Base-by-base conservation (phyloP, 1,140 invertebrate genomes). In the Andrena cerasifolii region DNA sequence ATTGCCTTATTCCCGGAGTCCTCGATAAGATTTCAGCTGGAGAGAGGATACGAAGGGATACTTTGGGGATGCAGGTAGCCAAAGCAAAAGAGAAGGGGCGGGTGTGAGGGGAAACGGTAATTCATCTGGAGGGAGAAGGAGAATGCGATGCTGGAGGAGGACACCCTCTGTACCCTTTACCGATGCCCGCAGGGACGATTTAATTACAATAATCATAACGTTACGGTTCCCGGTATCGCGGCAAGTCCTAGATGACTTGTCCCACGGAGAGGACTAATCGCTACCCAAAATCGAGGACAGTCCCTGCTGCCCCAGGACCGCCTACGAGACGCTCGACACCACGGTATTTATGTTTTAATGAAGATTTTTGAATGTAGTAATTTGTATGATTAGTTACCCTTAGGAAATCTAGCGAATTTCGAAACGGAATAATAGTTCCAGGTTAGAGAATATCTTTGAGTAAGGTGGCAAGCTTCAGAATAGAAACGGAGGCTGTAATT, bases 191-290 rank as follows among this genome's bases (percentile, higher is more conserved):
- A 51, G 80, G 82, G 85, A 85, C 88, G 86, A 88, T 90, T 90
- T 91, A 90, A 91, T 91, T 90, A 90, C 89, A 91, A 91, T 91
- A 90, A 91, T 91, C 89, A 89, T 85, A 80, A 80, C 86, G 84
- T 83, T 81, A 82, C 82, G 84, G 86, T 89, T 89, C 90, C 79
- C 79, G 83, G 86, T 88, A 90, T 86, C 84, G 75, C 76, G 82
- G 73, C 80, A 45, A 63, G 68, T 47, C 16, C 54, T 16, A 84
- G 82, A 85, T 87, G 87, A 89, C 87, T 89, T 84, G 86, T 88
- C 87, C 78, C 79, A 87, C 84, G 84, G 73, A 54, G 76, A 86
- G 87, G 83, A 84, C 70, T 87, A 87, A 89, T 89, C 84, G 87
- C 86, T 89, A 63, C 84, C 79, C 85, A 86, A 88, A 90, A 88